Percentiles rank a stretch among this genome's conserved stretches.
Conservation (phyloP, 2,888 invertebrate genomes). For the Cyclophora albipunctata region DNA sequence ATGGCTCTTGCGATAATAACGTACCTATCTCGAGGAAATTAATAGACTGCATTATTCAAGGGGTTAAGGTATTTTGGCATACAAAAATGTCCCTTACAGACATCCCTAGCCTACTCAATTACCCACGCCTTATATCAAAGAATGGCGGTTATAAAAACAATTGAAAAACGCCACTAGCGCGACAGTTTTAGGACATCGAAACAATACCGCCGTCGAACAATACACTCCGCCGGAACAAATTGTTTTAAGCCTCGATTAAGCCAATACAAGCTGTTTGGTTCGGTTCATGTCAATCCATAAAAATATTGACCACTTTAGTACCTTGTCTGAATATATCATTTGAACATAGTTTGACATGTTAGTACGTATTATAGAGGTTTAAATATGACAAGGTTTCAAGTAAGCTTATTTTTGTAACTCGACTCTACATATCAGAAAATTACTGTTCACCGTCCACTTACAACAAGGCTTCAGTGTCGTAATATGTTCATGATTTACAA, state of each 20-base stretch:
- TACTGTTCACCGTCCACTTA: slow-evolving; percentile 9
- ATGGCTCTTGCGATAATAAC: no score
- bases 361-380: neutral
- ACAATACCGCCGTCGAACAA: no score
- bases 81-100: no score
- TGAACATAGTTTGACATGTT: neutral
- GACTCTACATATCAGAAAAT: slow-evolving; percentile 15
- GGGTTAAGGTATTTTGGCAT: no score
- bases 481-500: slow-evolving; percentile 17
- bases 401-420: no score
- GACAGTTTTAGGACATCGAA: no score
- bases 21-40: no score
- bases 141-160: no score
- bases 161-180: no score
- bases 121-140: no score
- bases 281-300: neutral
- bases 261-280: neutral
- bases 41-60: no score
- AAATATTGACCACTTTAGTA: neutral
- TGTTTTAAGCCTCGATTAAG: neutral
- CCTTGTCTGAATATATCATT: neutral
- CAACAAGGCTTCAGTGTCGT: slow-evolving; percentile 17
- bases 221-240: neutral
- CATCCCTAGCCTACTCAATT: no score
- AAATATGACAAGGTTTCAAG: slow-evolving; percentile 1